A percentile compares a stretch with the other conserved stretches of the same genome.
phyloP scores from a whole-genome alignment of 2,888 invertebrate genomes.

The Phasia obesa region DNA sequence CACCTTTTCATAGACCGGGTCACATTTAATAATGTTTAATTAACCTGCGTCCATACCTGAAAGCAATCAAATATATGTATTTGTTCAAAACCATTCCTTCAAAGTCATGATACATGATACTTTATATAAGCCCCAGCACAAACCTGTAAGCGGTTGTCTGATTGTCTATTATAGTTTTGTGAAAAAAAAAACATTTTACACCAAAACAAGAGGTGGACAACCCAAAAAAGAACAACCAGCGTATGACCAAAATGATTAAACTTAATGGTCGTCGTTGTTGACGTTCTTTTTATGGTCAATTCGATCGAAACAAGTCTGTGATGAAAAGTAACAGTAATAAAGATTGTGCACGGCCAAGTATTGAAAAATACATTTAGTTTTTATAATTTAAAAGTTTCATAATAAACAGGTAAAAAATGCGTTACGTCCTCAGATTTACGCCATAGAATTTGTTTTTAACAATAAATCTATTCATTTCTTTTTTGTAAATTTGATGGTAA shows the following conservation, averaged over 20 bases:
- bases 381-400: too few relatives aligned
- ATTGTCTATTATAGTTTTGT: constrained; percentile 18
- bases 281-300: constrained; percentile 64
- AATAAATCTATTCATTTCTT: neutral
- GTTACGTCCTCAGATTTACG: too few relatives aligned
- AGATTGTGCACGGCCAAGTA: constrained; percentile 15
- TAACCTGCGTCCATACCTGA: too few relatives aligned
- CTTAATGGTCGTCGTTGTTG: constrained; percentile 43
- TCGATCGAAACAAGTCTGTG: constrained; percentile 64
- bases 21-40: too few relatives aligned
- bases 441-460: neutral
- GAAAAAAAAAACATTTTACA: constrained; percentile 13
- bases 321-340: constrained; percentile 50
- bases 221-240: constrained; percentile 20
- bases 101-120: constrained; percentile 28
- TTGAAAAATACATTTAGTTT: neutral
- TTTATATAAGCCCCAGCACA: neutral
- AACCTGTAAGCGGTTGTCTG: constrained; percentile 20
- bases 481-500: neutral
- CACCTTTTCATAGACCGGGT: too few relatives aligned
- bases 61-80: too few relatives aligned
- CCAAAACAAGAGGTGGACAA: constrained; percentile 24
- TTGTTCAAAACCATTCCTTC: constrained; percentile 16
- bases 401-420: too few relatives aligned
- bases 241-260: constrained; percentile 40